phyloP scores from a whole-genome alignment of 2,113 vertebrate genomes.

The Labrus mixtus region DNA sequence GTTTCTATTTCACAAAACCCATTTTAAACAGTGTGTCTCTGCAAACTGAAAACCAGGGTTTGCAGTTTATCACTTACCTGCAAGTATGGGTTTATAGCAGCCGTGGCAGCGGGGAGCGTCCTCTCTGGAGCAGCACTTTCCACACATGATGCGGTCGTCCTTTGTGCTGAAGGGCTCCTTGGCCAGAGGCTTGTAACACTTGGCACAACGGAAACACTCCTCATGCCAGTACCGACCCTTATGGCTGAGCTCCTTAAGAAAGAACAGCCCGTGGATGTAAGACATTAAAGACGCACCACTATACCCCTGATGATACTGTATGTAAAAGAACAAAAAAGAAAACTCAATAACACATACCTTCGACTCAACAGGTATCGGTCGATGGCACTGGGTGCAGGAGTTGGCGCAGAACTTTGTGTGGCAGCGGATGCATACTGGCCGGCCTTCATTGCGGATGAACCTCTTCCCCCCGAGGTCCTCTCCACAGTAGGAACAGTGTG shows the following conservation, averaged over 20 bases:
- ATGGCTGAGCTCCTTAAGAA: constrained; percentile 91
- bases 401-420: constrained; percentile 96
- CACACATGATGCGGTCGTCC: constrained; percentile 94
- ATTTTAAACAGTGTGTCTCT: background rate
- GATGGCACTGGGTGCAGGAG: constrained; percentile 91
- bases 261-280: background rate
- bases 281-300: background rate
- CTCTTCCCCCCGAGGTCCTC: constrained; percentile 91
- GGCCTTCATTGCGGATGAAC: constrained; percentile 91
- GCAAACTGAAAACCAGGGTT: background rate
- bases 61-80: constrained; percentile 80
- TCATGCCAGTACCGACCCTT: constrained; percentile 95
- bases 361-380: constrained; percentile 91
- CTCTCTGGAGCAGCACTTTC: constrained; percentile 89
- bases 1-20: background rate
- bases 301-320: background rate
- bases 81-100: constrained; percentile 92
- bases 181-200: constrained; percentile 93
- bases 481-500: constrained; percentile 93
- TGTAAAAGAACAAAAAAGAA: background rate
- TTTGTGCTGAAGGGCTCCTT: constrained; percentile 93
- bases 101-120: constrained; percentile 92
- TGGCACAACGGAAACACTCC: constrained; percentile 92
- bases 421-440: constrained; percentile 93
- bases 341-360: constrained; percentile 83